A percentile compares a stretch with the other conserved stretches of the same genome.
Evolutionary conservation across 2,113 vertebrate species (phyloP).

Genomic region (Tragelaphus buxtoni): DNA sequence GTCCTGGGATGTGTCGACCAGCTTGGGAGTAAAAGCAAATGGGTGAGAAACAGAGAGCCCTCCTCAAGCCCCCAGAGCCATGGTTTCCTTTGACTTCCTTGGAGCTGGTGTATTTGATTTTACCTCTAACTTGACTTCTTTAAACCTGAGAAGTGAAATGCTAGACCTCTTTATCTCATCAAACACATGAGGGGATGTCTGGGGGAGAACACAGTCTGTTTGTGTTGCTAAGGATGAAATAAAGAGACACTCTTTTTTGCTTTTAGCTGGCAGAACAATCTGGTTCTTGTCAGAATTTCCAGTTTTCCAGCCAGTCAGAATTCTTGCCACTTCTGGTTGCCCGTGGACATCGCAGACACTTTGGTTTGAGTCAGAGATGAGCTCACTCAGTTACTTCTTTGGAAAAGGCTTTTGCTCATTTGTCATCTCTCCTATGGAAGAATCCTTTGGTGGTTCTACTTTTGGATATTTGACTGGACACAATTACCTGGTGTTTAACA

Average conservation of each 20-base stretch:
- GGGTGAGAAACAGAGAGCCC: background rate
- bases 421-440: background rate
- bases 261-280: background rate
- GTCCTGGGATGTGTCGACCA: background rate
- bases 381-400: background rate
- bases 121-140: background rate
- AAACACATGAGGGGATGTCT: background rate
- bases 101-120: background rate
- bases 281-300: conserved; percentile 7
- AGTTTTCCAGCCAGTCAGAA: background rate
- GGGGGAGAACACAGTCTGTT: background rate
- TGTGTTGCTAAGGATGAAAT: background rate
- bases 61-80: background rate
- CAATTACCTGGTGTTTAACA: background rate
- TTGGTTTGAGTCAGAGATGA: background rate
- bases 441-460: background rate
- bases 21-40: background rate
- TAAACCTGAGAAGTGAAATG: background rate
- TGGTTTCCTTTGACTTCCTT: background rate
- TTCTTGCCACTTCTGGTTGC: background rate
- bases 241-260: background rate
- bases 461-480: background rate
- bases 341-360: background rate
- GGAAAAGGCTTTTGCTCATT: background rate
- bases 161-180: background rate